A percentile compares a stretch with the other conserved stretches of the same genome.
Conservation (phyloP, 1,140 invertebrate genomes). For the Dolichoris vasculosae region DNA sequence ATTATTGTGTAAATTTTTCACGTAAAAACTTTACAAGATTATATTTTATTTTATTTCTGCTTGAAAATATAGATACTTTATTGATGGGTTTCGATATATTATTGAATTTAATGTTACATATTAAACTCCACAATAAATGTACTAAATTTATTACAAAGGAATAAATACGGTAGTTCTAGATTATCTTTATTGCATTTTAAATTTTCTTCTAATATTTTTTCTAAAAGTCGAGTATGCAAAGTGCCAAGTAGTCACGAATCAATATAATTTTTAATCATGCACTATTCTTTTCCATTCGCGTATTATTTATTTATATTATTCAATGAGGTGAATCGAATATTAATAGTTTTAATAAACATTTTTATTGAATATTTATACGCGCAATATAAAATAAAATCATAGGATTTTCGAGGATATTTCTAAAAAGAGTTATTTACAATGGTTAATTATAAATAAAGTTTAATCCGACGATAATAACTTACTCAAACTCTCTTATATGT, state of each 20-base stretch:
- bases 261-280: background rate
- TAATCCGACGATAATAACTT: no score
- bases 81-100: background rate
- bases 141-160: background rate
- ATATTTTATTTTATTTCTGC: no score
- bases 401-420: no score
- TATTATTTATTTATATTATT: conserved; percentile 13
- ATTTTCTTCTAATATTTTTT: background rate
- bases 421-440: no score
- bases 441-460: no score
- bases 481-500: no score
- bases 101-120: background rate
- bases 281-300: background rate
- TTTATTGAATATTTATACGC: background rate
- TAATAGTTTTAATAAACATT: background rate
- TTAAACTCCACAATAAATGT: background rate
- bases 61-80: background rate
- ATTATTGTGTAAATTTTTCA: background rate
- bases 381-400: no score
- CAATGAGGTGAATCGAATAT: background rate
- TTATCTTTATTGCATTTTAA: background rate
- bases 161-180: background rate
- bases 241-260: background rate
- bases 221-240: background rate
- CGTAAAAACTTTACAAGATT: background rate